phyloP scores from a whole-genome alignment of 2,888 invertebrate genomes.

The Ormia ochracea region DNA sequence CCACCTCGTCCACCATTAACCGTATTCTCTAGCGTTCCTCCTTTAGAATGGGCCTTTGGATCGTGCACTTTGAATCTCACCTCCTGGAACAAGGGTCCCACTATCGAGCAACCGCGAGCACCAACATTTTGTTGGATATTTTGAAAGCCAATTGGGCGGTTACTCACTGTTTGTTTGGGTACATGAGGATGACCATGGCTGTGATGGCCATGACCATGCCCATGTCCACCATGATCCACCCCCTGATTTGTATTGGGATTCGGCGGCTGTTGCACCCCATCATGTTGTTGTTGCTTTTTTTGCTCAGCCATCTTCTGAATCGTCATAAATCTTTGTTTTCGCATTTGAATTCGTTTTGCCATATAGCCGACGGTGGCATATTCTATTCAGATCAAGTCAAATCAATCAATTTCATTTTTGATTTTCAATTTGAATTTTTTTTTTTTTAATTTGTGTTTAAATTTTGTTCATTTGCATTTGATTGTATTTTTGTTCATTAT shows the following conservation, averaged over 20 bases:
- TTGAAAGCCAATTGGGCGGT: slow-evolving; percentile 78
- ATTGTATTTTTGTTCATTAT: slow-evolving; percentile 21
- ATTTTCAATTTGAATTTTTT: slow-evolving; percentile 43
- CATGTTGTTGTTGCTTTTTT: slow-evolving; percentile 90
- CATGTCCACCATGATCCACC: slow-evolving; percentile 77
- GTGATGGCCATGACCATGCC: slow-evolving; percentile 77
- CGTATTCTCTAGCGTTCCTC: slow-evolving; percentile 92
- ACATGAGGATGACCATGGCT: slow-evolving; percentile 78
- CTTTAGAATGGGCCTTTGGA: slow-evolving; percentile 94
- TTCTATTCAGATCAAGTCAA: slow-evolving; percentile 80
- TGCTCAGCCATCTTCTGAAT: slow-evolving; percentile 95
- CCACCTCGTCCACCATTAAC: slow-evolving; percentile 88
- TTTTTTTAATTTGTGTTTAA: slow-evolving; percentile 19
- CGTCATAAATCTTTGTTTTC: slow-evolving; percentile 93
- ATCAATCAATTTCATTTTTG: slow-evolving; percentile 54
- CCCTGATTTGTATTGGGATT: slow-evolving; percentile 83
- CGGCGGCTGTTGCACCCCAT: slow-evolving; percentile 87
- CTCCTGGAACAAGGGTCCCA: slow-evolving; percentile 87
- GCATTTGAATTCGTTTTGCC: slow-evolving; percentile 97
- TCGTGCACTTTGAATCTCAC: slow-evolving; percentile 96
- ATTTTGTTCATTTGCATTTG: slow-evolving; percentile 34
- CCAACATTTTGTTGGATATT: slow-evolving; percentile 78
- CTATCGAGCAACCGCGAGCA: slow-evolving; percentile 80
- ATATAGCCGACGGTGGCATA: slow-evolving; percentile 98
- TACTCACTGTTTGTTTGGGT: slow-evolving; percentile 78